A percentile compares a stretch with the other conserved stretches of the same genome.
Conservation (phyloP, 2,113 vertebrate genomes). For the Melierax canorus region DNA sequence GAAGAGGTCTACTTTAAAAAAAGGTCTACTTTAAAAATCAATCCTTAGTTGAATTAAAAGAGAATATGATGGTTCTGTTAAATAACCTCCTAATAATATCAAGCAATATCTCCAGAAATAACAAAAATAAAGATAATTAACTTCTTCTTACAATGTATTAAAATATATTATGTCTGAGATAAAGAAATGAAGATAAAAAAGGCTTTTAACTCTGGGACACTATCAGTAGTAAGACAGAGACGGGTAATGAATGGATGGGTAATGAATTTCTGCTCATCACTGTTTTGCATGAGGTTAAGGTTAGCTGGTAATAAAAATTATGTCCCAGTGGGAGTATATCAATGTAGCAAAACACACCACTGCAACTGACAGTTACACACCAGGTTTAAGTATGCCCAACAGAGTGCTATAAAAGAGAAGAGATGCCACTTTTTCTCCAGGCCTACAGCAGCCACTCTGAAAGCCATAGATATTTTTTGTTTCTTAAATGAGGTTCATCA, state of each 20-base stretch:
- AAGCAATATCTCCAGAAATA: neutral
- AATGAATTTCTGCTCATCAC: neutral
- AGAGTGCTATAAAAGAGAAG: neutral
- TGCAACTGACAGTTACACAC: rapidly evolving
- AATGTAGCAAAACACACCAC: neutral
- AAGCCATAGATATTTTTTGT: neutral
- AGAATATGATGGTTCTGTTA: neutral
- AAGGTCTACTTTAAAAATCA: neutral
- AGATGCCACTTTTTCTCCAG: neutral
- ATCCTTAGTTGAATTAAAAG: neutral
- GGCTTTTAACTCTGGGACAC: neutral
- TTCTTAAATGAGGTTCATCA: neutral
- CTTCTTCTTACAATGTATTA: neutral
- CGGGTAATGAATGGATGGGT: neutral
- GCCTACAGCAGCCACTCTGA: neutral
- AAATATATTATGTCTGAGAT: neutral
- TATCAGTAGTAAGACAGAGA: neutral
- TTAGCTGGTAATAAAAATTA: neutral
- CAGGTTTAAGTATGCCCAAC: neutral
- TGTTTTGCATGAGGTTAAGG: neutral
- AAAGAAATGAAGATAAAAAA: neutral
- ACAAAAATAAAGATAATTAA: neutral
- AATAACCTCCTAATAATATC: neutral
- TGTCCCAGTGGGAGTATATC: neutral
- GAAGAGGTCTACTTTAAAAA: neutral